Conservation (phyloP, 2,888 invertebrate genomes). For the Cremastinae sp. region DNA sequence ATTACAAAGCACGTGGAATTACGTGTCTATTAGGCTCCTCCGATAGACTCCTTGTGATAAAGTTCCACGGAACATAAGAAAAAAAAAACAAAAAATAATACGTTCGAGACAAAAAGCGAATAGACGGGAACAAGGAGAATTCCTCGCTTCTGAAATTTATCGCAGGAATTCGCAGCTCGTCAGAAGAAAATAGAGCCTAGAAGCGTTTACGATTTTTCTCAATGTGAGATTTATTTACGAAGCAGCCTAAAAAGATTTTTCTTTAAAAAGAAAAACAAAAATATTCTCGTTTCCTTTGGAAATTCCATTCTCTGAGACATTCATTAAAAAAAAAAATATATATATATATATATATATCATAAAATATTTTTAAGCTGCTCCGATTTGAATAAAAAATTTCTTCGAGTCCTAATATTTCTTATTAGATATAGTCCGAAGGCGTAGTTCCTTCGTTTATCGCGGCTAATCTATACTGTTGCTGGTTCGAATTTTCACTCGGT, state of each 20-base stretch:
- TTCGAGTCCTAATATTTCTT: not conserved
- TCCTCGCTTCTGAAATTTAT: constrained; percentile 17
- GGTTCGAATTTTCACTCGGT: constrained; percentile 62
- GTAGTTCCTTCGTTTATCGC: constrained; percentile 78
- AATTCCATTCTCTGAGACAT: too few species aligned
- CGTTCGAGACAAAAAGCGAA: not conserved
- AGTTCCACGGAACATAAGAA: not conserved
- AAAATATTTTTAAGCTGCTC: not conserved
- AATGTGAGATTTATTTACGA: too few species aligned
- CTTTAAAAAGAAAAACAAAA: too few species aligned
- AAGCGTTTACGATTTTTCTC: not conserved
- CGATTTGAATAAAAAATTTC: not conserved
- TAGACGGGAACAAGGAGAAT: not conserved
- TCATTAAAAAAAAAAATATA: too few species aligned
- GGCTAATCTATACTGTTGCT: constrained; percentile 74
- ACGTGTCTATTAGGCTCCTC: constrained; percentile 60
- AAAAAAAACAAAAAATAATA: not conserved
- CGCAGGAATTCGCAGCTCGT: constrained; percentile 1
- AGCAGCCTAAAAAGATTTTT: constrained; percentile 29
- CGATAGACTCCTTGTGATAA: constrained; percentile 22
- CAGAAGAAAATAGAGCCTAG: constrained; percentile 19
- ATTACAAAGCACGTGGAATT: constrained; percentile 60
- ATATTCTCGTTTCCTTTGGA: too few species aligned
- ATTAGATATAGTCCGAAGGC: constrained; percentile 78
- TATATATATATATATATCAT: too few species aligned